Base-by-base conservation (phyloP, 2,888 invertebrate genomes). In the Cheiracanthium punctorium region DNA sequence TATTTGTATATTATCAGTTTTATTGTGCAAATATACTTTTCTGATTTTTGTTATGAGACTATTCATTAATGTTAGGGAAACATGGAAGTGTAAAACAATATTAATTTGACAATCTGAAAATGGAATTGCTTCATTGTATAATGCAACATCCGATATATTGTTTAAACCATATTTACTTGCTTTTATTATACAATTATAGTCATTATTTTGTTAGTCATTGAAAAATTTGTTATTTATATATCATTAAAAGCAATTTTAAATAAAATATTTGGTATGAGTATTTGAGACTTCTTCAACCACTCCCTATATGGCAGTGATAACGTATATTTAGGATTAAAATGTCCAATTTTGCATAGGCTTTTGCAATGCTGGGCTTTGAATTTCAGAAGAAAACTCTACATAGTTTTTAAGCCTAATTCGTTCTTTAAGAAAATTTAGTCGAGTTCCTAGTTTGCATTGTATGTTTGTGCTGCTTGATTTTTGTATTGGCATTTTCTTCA, bases 1-100 rank as follows among this genome's bases (percentile, higher is more conserved):
- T 80, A 72, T 58, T 64, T 80, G 65, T 80, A 80, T 67, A 64
- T 67, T 67, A 65, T 24, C 37, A 65, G 43, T 72, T 80, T 72
- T 70, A 48, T 75, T 77, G 32, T 71, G 37, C 72, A 80, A 48
- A 80, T 80, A 52, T 79, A 70, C 72, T 79, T 79, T 33, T 76
- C 41, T 43, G 41, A 65, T n/a, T 76, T 48, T 58, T 58, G 29
- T 67, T 76, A 76, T 75, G 17, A 64, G 28, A 65, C 75, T 37
- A 76, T 65, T 65, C 17, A 37, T 14, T 58, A 20, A 14, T 17
- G 58, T 20, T 75, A 37, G 65, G 65, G 17, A 37, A 29, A 75
- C 7, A 43, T 76, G 37, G 28, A 41, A 48, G 37, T 48, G n/a
- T 28, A 43, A 24, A 33, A 69, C 30, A 65, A 14, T 41, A n/a